These are phyloP conservation scores for Hyles lineata DNA, from an alignment of 2,888 invertebrate genomes.

Conservation along the genomic window DNA sequence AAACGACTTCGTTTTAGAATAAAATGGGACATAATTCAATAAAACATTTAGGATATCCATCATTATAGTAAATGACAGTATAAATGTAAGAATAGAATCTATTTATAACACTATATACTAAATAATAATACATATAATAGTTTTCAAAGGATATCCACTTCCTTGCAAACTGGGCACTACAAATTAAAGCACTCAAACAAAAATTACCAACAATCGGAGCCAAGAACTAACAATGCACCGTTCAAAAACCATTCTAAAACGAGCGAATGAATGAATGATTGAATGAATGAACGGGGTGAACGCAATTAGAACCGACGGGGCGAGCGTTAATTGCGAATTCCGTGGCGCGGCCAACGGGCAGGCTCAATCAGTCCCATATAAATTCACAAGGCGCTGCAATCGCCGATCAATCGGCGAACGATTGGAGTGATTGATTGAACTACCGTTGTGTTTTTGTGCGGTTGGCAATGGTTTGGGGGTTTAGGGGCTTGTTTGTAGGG, in stretches of 20 bases:
- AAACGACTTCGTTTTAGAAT: too few species aligned
- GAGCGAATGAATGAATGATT: constrained; percentile 42
- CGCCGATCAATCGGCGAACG: constrained; percentile 51
- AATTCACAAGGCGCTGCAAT: constrained; percentile 55
- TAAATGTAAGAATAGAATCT: too few species aligned
- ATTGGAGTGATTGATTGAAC: constrained; percentile 36
- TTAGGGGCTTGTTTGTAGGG: constrained; percentile 26
- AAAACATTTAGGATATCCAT: too few species aligned
- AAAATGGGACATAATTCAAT: too few species aligned
- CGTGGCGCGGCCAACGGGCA: constrained; percentile 46
- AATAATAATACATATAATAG: too few species aligned
- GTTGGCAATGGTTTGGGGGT: constrained; percentile 6
- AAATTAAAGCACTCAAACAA: not conserved
- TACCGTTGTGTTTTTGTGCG: constrained; percentile 31
- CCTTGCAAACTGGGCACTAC: too few species aligned
- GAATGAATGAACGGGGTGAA: constrained; percentile 46
- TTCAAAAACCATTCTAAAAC: constrained; percentile 27
- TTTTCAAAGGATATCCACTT: too few species aligned
- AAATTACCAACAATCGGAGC: constrained; percentile 17
- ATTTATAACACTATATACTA: too few species aligned
- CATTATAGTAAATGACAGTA: too few species aligned
- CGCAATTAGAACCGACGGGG: constrained; percentile 62
- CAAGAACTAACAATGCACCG: constrained; percentile 13
- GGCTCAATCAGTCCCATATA: constrained; percentile 57
- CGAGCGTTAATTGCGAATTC: constrained; percentile 68